Percentiles rank a stretch among this genome's conserved stretches.
Evolutionary conservation across 2,797 vertebrate species (phyloP).

Genomic region (Gila robusta): DNA sequence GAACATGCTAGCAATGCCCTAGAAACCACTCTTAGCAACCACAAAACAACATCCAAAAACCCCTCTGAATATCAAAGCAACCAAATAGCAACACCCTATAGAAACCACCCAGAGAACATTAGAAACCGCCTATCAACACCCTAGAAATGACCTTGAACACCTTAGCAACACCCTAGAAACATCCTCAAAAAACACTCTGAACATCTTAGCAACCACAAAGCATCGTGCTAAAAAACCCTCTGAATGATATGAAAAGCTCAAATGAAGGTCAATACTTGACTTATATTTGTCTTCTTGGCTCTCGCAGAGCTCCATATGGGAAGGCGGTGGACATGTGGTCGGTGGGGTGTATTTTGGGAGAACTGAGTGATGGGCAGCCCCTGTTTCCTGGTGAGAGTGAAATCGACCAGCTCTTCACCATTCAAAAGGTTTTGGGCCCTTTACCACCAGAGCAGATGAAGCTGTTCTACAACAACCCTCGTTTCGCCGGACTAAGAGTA

Average conservation of each 20-base stretch:
- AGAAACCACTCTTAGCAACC: not conserved
- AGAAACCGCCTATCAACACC: not conserved
- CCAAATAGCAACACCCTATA: not conserved
- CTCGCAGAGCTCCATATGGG: slow-evolving; percentile 92
- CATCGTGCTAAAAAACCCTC: not conserved
- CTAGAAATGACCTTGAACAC: not conserved
- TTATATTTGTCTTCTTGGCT: slow-evolving; percentile 25
- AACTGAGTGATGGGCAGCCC: slow-evolving; percentile 97
- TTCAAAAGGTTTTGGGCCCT: slow-evolving; percentile 97
- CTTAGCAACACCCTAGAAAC: not conserved
- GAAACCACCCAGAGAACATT: not conserved
- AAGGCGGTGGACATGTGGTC: slow-evolving; percentile 99
- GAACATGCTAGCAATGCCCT: not conserved
- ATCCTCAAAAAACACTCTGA: not conserved
- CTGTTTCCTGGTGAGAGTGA: slow-evolving; percentile 98
- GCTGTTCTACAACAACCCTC: slow-evolving; percentile 96
- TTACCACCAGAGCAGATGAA: slow-evolving; percentile 99
- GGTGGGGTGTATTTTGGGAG: slow-evolving; percentile 96
- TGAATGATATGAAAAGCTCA: not conserved
- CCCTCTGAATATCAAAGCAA: not conserved
- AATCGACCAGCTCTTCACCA: slow-evolving; percentile 99
- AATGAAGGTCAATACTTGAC: not conserved
- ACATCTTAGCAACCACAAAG: not conserved
- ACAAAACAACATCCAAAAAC: not conserved
- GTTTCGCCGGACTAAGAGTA: slow-evolving; percentile 61